A percentile compares a stretch with the other conserved stretches of the same genome.
phyloP scores from a whole-genome alignment of 2,797 vertebrate species.

The Coregonus suidteri region DNA sequence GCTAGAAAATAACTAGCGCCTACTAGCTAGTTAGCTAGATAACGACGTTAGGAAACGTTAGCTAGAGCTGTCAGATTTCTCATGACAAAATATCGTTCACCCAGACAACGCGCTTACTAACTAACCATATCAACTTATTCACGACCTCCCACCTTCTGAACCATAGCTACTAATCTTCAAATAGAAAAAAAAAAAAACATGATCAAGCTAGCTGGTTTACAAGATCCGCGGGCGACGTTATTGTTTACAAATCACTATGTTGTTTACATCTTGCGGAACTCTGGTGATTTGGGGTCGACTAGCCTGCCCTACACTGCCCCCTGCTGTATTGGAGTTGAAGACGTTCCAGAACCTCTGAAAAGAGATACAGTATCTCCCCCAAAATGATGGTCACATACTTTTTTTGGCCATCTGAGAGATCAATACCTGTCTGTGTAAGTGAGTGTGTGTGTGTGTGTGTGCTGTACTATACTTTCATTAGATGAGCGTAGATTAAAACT shows the following conservation, averaged over 20 bases:
- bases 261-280: slow-evolving; percentile 4
- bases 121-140: too few relatives aligned
- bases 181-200: not conserved
- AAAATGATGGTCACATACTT: too few relatives aligned
- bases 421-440: not conserved
- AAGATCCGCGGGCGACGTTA: not conserved
- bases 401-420: too few relatives aligned
- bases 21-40: not conserved
- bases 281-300: not conserved
- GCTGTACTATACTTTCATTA: not conserved
- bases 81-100: not conserved
- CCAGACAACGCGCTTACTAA: not conserved
- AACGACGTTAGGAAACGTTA: not conserved
- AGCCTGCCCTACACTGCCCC: not conserved
- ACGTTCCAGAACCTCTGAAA: too few relatives aligned
- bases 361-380: too few relatives aligned
- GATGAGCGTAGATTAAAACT: too few relatives aligned
- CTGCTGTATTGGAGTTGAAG: not conserved
- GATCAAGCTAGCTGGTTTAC: not conserved
- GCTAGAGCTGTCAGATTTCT: not conserved
- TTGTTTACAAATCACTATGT: not conserved
- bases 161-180: not conserved
- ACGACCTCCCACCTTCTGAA: not conserved
- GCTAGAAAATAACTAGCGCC: not conserved
- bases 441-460: not conserved